These are phyloP conservation scores for Notiomystis cincta DNA, from an alignment of 2,113 vertebrate genomes.

Conservation along the genomic window DNA sequence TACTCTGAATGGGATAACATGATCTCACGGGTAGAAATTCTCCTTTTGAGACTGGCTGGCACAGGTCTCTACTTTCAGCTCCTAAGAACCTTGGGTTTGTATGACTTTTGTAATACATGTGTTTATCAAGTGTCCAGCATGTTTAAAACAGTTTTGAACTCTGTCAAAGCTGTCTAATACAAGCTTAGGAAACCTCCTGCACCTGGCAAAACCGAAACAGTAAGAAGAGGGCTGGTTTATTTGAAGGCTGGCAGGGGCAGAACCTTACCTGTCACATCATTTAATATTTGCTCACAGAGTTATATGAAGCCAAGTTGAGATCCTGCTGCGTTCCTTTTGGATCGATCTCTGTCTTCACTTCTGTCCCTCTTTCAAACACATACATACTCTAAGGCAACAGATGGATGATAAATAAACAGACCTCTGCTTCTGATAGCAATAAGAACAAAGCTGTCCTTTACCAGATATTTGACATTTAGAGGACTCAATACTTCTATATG, in stretches of 20 bases:
- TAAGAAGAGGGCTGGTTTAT: constrained; percentile 1
- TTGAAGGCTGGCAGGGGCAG: constrained; percentile 39
- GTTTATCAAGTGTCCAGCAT: constrained; percentile 41
- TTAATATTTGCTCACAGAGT: constrained; percentile 21
- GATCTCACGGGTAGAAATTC: constrained; percentile 56
- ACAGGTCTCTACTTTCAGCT: constrained; percentile 39
- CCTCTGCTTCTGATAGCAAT: neutral
- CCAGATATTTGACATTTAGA: neutral
- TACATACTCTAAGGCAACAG: neutral
- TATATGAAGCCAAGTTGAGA: constrained; percentile 52
- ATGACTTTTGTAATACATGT: constrained; percentile 53
- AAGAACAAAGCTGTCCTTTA: neutral
- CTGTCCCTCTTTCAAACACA: neutral
- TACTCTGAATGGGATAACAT: constrained; percentile 50
- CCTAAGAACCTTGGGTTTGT: constrained; percentile 26
- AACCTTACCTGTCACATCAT: neutral
- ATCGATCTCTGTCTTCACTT: accelerated
- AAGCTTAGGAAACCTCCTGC: constrained; percentile 41
- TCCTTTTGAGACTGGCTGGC: constrained; percentile 56
- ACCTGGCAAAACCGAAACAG: constrained; percentile 35
- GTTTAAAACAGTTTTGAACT: constrained; percentile 48
- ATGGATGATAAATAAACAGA: neutral
- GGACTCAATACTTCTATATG: accelerated
- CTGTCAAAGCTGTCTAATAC: constrained; percentile 49
- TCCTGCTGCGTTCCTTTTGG: neutral